These are phyloP conservation scores for Drosophila ezoana DNA, from an alignment of 2,888 invertebrate species.

Conservation along the genomic window DNA sequence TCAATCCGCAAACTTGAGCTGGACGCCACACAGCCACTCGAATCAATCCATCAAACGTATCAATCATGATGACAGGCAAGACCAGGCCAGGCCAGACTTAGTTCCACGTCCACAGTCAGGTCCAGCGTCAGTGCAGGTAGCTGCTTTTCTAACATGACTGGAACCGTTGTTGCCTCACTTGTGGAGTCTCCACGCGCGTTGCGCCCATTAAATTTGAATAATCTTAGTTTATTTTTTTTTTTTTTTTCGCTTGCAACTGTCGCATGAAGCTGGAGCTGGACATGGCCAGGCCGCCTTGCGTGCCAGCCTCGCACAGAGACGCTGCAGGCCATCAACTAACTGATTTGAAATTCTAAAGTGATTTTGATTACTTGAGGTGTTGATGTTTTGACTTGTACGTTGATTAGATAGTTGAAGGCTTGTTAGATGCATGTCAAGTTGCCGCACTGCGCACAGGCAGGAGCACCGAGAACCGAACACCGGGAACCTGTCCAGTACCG, in stretches of 20 bases:
- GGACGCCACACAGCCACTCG: conserved; percentile 70
- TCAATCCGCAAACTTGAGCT: conserved; percentile 71
- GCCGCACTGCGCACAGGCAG: conserved; percentile 13
- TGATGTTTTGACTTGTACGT: conserved; percentile 80
- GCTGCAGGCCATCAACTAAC: conserved; percentile 66
- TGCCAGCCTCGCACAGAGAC: conserved; percentile 30
- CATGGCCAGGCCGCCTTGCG: conserved; percentile 46
- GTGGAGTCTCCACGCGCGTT: conserved; percentile 65
- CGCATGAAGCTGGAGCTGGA: conserved; percentile 44
- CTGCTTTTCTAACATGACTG: conserved; percentile 50
- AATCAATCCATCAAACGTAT: conserved; percentile 83
- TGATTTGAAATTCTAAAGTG: conserved; percentile 80
- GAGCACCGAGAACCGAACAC: not conserved
- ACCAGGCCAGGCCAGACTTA: conserved; percentile 28
- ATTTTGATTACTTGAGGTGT: conserved; percentile 80
- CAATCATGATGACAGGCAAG: conserved; percentile 82
- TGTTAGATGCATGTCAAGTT: conserved; percentile 76
- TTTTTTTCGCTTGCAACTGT: conserved; percentile 55
- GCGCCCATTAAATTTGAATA: conserved; percentile 81
- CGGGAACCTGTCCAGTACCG: conserved; percentile 21
- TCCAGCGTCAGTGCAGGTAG: conserved; percentile 38
- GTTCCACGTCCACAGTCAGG: conserved; percentile 7
- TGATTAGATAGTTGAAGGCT: conserved; percentile 77
- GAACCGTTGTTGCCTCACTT: conserved; percentile 57
- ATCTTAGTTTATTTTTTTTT: conserved; percentile 61